Percentiles rank a stretch among this genome's conserved stretches.
These are phyloP conservation scores for Trachurus trachurus DNA, from an alignment of 2,797 vertebrate genomes.

Conservation along the genomic window DNA sequence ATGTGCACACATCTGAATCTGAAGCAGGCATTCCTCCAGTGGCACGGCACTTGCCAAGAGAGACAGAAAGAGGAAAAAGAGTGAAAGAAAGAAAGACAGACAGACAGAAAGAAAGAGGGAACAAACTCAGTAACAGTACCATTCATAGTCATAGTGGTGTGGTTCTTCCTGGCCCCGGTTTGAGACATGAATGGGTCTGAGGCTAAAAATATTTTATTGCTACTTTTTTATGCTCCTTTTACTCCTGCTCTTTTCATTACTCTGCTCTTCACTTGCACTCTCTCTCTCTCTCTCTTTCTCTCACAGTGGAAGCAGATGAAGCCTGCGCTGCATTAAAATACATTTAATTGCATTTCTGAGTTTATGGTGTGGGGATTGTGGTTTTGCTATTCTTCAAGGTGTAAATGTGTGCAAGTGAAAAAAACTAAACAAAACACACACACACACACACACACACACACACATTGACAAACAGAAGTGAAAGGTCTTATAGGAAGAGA, in stretches of 20 bases:
- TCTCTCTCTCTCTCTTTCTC: neutral
- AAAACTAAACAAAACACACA: neutral
- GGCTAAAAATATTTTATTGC: slow-evolving; percentile 83
- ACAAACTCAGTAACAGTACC: slow-evolving; percentile 70
- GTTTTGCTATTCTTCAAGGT: slow-evolving; percentile 34
- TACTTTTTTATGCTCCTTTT: slow-evolving; percentile 68
- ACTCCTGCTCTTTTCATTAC: slow-evolving; percentile 70
- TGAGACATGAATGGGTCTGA: slow-evolving; percentile 72
- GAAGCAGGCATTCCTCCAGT: slow-evolving; percentile 78
- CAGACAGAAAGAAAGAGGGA: slow-evolving; percentile 25
- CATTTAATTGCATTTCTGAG: slow-evolving; percentile 38
- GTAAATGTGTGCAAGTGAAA: slow-evolving; percentile 45
- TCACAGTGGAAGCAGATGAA: slow-evolving; percentile 40
- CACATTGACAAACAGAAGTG: neutral
- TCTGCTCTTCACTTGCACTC: slow-evolving; percentile 23
- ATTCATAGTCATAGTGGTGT: slow-evolving; percentile 79
- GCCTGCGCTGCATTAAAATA: slow-evolving; percentile 46
- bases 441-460: neutral
- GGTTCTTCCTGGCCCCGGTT: slow-evolving; percentile 68
- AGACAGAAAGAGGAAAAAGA: slow-evolving; percentile 47
- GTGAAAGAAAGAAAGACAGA: slow-evolving; percentile 25
- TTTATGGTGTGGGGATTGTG: slow-evolving; percentile 44
- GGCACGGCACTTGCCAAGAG: slow-evolving; percentile 69
- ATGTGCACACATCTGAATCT: slow-evolving; percentile 49
- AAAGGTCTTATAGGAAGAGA: neutral